These are phyloP conservation scores for Microtus pennsylvanicus DNA, from an alignment of 2,113 vertebrate genomes.

Conservation along the genomic window DNA sequence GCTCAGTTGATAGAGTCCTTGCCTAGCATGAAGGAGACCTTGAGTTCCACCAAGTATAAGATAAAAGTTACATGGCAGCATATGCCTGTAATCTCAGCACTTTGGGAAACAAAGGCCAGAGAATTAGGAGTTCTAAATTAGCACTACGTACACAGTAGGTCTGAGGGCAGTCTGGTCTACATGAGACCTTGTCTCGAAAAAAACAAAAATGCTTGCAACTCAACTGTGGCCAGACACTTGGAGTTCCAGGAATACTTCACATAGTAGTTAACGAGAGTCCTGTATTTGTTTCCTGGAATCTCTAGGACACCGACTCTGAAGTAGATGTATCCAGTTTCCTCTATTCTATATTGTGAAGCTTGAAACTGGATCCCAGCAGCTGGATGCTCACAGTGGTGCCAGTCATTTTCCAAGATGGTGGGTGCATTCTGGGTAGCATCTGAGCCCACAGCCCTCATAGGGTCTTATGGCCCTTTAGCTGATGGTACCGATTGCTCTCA, in stretches of 20 bases:
- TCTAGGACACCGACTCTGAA: neutral
- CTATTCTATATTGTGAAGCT: neutral
- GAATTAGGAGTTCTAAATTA: neutral
- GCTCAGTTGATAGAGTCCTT: neutral
- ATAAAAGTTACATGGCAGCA: neutral
- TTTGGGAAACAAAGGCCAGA: neutral
- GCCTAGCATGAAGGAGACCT: neutral
- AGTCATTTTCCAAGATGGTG: neutral
- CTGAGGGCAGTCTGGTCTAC: neutral
- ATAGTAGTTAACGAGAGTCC: neutral
- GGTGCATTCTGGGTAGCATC: slow-evolving; percentile 25
- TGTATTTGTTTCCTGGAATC: too few relatives aligned
- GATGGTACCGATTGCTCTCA: slow-evolving; percentile 62
- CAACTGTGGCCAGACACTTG: neutral
- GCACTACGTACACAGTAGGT: neutral
- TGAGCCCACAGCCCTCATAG: slow-evolving; percentile 49
- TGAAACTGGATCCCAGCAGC: neutral
- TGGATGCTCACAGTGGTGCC: fast-evolving
- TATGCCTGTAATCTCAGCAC: neutral
- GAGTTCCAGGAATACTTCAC: neutral
- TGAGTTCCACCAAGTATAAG: neutral
- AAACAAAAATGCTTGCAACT: neutral
- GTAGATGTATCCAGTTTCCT: neutral
- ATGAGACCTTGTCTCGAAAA: neutral
- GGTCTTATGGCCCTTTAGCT: slow-evolving; percentile 71